These are phyloP conservation scores for Hemitrygon akajei DNA, from an alignment of 2,797 vertebrate species.

Conservation along the genomic window DNA sequence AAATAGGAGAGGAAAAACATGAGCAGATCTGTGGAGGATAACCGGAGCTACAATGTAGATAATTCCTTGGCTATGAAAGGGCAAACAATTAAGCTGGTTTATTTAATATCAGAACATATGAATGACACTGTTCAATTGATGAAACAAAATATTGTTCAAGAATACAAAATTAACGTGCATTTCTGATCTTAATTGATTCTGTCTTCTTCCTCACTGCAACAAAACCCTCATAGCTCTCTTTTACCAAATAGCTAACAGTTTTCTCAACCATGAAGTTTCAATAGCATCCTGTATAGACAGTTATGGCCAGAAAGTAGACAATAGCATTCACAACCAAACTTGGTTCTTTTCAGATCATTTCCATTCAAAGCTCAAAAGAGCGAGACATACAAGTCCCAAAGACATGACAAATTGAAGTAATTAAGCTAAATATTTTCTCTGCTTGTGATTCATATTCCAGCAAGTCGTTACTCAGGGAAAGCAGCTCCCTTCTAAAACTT, in stretches of 20 bases:
- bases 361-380: not conserved
- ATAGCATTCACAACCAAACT: not conserved
- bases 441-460: not conserved
- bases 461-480: not conserved
- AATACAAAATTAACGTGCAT: not conserved
- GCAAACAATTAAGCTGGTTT: not conserved
- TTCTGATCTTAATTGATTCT: not conserved
- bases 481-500: not conserved
- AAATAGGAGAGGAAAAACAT: too few relatives aligned
- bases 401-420: too few relatives aligned
- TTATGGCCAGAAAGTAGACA: not conserved
- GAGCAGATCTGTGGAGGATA: too few relatives aligned
- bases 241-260: not conserved
- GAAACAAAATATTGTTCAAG: not conserved
- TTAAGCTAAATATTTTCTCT: not conserved
- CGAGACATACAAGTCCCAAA: not conserved
- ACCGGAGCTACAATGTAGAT: too few relatives aligned
- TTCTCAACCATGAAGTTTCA: not conserved
- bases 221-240: not conserved
- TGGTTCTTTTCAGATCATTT: not conserved
- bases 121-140: not conserved
- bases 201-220: not conserved
- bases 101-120: not conserved
- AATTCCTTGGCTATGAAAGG: too few relatives aligned
- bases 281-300: not conserved